phyloP scores from a whole-genome alignment of 2,797 vertebrate species.

The Morelia viridis region DNA sequence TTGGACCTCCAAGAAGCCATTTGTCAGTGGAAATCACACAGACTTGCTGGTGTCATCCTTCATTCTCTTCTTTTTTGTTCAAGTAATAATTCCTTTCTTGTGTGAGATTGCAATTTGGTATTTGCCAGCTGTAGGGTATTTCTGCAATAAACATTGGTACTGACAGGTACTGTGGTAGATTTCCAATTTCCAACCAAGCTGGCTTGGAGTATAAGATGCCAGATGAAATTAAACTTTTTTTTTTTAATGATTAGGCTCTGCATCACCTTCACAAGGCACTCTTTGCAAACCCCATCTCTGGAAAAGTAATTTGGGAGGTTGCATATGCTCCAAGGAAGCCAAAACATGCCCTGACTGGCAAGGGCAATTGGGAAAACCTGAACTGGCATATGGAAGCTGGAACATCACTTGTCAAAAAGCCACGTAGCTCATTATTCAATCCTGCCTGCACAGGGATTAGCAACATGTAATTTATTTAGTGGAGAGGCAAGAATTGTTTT shows the following conservation, averaged over 20 bases:
- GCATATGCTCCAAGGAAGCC: conserved; percentile 25
- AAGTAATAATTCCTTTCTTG: conserved; percentile 47
- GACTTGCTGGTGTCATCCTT: conserved; percentile 36
- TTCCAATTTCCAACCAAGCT: conserved; percentile 72
- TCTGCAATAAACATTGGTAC: conserved; percentile 63
- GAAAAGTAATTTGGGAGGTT: conserved; percentile 26
- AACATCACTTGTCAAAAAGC: conserved; percentile 5
- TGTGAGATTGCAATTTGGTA: conserved; percentile 54
- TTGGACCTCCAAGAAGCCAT: conserved; percentile 28
- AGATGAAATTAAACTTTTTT: conserved; percentile 75
- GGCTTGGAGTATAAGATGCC: conserved; percentile 67
- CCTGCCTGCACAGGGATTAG: background rate
- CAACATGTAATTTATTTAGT: background rate
- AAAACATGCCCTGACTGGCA: conserved; percentile 13
- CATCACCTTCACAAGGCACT: conserved; percentile 59
- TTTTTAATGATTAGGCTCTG: conserved; percentile 70
- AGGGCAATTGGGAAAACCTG: background rate
- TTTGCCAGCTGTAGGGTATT: conserved; percentile 74
- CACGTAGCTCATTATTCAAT: background rate
- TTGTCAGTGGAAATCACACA: conserved; percentile 50
- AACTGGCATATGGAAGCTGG: background rate
- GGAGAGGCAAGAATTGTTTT: background rate
- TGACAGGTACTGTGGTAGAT: conserved; percentile 77
- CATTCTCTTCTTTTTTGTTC: conserved; percentile 48
- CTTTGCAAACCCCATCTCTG: conserved; percentile 52